Evolutionary conservation across 2,888 invertebrate species (phyloP).

Genomic region (Drosophila helvetica): DNA sequence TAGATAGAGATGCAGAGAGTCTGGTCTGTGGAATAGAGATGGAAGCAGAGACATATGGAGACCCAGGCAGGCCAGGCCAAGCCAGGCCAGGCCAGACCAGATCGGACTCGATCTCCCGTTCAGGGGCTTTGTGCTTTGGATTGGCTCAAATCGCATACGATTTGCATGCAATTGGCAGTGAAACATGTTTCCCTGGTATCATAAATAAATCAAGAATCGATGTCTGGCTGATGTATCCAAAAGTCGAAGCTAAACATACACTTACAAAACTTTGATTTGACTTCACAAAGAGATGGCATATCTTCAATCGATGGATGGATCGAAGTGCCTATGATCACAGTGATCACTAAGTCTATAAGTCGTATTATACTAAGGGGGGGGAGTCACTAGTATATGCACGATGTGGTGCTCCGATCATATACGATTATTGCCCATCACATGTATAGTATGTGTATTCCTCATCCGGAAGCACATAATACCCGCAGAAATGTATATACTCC

Average conservation of each 20-base stretch:
- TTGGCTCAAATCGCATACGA: constrained; percentile 67
- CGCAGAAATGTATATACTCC: too few species aligned
- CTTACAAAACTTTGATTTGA: not conserved
- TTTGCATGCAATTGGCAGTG: constrained; percentile 68
- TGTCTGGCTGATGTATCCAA: not conserved
- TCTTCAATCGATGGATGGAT: not conserved
- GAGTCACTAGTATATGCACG: too few species aligned
- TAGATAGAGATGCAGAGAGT: not conserved
- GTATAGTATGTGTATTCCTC: not conserved
- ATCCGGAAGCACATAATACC: not conserved
- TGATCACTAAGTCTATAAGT: too few species aligned
- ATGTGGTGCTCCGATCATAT: not conserved
- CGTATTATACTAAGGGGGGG: too few species aligned
- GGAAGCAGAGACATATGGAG: constrained; percentile 29
- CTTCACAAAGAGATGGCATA: not conserved
- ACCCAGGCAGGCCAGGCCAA: constrained; percentile 7
- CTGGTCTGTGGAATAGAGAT: too few species aligned
- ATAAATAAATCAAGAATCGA: constrained; percentile 43
- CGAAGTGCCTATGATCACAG: too few species aligned
- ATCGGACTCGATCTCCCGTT: constrained; percentile 3
- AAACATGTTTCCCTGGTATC: constrained; percentile 46
- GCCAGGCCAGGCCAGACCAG: constrained; percentile 23
- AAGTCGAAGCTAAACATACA: constrained; percentile 8
- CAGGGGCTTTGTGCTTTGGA: constrained; percentile 23
- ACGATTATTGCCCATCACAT: not conserved